These are phyloP conservation scores for Caenorhabditis auriculariae DNA, from an alignment of 2,888 invertebrate species.

Conservation along the genomic window DNA sequence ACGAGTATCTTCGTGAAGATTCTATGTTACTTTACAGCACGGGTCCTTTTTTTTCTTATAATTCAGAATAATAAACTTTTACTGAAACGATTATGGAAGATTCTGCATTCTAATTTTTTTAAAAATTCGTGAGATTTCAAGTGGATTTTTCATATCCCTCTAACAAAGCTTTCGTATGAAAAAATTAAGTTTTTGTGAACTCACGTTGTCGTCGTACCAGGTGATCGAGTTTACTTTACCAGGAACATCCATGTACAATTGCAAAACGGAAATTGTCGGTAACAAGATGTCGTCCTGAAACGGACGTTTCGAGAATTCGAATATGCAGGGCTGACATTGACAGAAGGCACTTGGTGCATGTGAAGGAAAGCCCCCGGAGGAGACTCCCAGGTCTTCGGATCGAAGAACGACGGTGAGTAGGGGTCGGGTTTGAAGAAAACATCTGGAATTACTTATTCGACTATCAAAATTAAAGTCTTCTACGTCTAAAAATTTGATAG, in stretches of 20 bases:
- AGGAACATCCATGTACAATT: conserved; percentile 16
- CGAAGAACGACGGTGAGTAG: conserved; percentile 17
- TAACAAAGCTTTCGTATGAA: conserved; percentile 8
- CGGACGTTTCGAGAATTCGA: background rate
- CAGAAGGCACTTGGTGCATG: conserved; percentile 29
- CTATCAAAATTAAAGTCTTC: too few species aligned
- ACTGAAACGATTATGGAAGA: too few species aligned
- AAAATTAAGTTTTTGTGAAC: conserved; percentile 3
- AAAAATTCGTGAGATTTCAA: too few species aligned
- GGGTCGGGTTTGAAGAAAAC: conserved; percentile 12
- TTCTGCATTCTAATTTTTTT: too few species aligned
- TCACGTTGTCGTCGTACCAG: conserved; percentile 13
- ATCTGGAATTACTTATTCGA: conserved; percentile 15
- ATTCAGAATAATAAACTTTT: too few species aligned
- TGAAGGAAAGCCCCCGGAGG: conserved; percentile 13
- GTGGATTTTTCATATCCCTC: too few species aligned
- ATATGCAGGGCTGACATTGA: conserved; percentile 10
- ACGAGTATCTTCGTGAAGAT: too few species aligned
- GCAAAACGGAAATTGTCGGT: conserved; percentile 1
- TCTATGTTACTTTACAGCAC: too few species aligned
- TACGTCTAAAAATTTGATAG: too few species aligned
- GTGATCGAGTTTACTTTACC: conserved; percentile 9
- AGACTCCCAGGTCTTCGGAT: conserved; percentile 21
- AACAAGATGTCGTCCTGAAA: conserved; percentile 2
- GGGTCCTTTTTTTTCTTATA: too few species aligned